Evolutionary conservation across 2,797 vertebrate species (phyloP).

Genomic region (Peromyscus attwateri): DNA sequence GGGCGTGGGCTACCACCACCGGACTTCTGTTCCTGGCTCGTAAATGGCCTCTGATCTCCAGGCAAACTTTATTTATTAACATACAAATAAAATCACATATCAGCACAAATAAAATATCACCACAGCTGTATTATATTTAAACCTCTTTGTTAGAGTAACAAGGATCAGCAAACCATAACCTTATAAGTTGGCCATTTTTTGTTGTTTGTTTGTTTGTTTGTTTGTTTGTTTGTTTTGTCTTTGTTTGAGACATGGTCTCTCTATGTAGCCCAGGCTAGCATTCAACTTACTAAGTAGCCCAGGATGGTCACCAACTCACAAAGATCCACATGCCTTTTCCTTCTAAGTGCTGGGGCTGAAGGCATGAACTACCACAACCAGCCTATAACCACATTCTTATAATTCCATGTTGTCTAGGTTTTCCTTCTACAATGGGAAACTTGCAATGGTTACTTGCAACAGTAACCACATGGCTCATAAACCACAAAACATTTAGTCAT

Average conservation of each 20-base stretch:
- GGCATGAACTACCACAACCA: too few species aligned
- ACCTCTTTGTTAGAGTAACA: neutral
- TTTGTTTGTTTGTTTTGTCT: neutral
- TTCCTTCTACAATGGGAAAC: neutral
- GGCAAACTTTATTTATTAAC: too few species aligned
- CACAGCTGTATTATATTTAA: neutral
- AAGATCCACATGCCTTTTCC: neutral
- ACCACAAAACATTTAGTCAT: constrained; percentile 17
- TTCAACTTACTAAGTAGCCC: neutral
- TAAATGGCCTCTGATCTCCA: too few species aligned
- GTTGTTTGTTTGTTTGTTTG: too few species aligned
- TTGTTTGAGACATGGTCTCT: neutral
- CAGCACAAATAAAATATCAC: too few species aligned
- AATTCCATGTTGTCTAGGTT: neutral
- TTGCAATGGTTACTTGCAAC: neutral
- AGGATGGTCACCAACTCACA: neutral
- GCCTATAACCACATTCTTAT: neutral
- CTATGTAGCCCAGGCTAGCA: too few species aligned
- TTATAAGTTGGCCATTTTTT: neutral
- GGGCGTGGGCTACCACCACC: too few species aligned
- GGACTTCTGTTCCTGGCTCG: too few species aligned
- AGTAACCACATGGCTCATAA: neutral
- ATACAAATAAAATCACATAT: too few species aligned
- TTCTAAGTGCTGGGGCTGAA: too few species aligned
- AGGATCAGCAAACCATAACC: neutral